These are phyloP conservation scores for Hydrozoanthus gracilis DNA, from an alignment of 92 coral and sea anemone genomes.

Conservation along the genomic window DNA sequence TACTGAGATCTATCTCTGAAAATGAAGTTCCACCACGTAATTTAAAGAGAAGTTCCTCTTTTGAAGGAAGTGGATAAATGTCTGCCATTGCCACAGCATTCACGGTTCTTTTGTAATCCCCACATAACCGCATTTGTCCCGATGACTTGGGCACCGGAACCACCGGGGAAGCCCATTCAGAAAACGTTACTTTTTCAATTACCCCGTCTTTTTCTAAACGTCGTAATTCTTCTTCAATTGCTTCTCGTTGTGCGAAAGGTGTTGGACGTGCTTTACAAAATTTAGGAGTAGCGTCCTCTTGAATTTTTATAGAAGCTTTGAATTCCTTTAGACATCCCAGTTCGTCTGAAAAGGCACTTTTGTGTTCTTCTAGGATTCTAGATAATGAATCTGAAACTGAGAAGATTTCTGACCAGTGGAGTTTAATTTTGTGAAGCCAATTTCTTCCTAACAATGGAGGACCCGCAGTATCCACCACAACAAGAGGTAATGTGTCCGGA, in stretches of 20 bases:
- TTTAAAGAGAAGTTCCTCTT: neutral
- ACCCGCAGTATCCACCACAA: neutral
- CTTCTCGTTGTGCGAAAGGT: neutral
- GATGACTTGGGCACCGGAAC: neutral
- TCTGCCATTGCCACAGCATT: neutral
- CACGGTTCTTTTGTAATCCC: neutral
- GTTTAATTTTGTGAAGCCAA: neutral
- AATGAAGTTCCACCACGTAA: neutral
- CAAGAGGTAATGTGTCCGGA: neutral
- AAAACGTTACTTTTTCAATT: neutral
- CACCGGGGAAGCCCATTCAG: constrained; percentile 1
- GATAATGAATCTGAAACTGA: neutral
- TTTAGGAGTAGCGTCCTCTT: neutral
- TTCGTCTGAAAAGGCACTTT: neutral
- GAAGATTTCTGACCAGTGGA: neutral
- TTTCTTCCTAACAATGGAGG: neutral
- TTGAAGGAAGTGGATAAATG: neutral
- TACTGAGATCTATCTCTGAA: neutral
- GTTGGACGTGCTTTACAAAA: neutral
- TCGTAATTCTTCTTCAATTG: neutral
- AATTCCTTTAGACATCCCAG: neutral
- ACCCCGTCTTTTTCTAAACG: neutral
- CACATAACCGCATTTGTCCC: neutral
- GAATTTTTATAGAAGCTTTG: neutral
- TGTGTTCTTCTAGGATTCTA: neutral